Percentiles rank a stretch among this genome's conserved stretches.
Conservation (phyloP, 2,113 vertebrate species). For the Hirundichthys speculiger region DNA sequence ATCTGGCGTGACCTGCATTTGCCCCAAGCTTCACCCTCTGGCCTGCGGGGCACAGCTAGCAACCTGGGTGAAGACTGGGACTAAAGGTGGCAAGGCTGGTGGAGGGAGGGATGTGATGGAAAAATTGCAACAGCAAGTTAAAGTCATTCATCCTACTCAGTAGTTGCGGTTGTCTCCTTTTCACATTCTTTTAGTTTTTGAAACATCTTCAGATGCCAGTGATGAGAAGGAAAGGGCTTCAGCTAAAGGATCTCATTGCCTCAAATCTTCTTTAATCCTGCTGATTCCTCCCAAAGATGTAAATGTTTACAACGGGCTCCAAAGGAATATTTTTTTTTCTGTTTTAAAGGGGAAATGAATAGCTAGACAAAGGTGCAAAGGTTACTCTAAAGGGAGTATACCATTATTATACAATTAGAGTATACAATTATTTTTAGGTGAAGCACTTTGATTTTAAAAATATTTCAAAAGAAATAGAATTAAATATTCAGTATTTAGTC, state of each 20-base stretch:
- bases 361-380: no score
- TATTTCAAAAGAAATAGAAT: no score
- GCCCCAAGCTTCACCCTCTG: constrained; percentile 46
- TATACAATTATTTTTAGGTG: no score
- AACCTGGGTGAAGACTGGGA: not conserved
- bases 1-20: constrained; percentile 77
- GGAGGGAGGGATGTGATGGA: not conserved
- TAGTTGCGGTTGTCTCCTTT: not conserved
- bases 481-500: no score
- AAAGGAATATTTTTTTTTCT: no score
- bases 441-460: no score
- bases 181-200: not conserved
- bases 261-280: not conserved
- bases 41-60: not conserved
- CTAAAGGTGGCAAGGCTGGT: not conserved
- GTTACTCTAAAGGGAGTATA: no score
- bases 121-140: not conserved
- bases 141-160: not conserved
- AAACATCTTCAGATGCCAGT: not conserved
- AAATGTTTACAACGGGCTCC: not conserved
- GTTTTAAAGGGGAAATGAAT: no score
- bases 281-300: not conserved
- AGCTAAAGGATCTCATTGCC: not conserved
- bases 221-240: not conserved
- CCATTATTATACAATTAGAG: no score